Evolutionary conservation across 2,888 invertebrate genomes (phyloP).

Genomic region (Orthosia gothica): DNA sequence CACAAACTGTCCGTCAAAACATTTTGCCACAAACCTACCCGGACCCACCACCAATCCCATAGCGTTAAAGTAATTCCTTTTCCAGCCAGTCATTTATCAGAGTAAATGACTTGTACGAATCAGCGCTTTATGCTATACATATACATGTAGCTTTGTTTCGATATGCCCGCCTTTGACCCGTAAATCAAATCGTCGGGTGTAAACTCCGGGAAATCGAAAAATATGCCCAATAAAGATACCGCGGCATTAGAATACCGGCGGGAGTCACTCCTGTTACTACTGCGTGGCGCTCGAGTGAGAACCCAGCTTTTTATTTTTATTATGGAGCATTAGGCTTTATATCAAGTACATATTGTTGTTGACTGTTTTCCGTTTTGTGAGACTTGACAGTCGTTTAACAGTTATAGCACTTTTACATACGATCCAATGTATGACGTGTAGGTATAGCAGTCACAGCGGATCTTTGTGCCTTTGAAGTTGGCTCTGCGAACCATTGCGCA

Average conservation of each 20-base stretch:
- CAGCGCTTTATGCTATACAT: slow-evolving; percentile 20
- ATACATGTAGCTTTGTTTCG: slow-evolving; percentile 40
- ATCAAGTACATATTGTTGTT: slow-evolving; percentile 27
- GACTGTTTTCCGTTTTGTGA: slow-evolving; percentile 12
- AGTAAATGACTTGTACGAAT: slow-evolving; percentile 52
- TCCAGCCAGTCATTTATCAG: slow-evolving; percentile 48
- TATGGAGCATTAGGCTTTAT: slow-evolving; percentile 34
- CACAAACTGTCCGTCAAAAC: slow-evolving; percentile 7
- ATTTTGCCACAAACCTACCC: slow-evolving; percentile 4
- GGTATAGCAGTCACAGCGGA: too few species aligned
- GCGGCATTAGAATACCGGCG: slow-evolving; percentile 67
- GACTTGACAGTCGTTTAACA: background rate
- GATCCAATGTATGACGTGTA: background rate
- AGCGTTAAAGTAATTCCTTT: slow-evolving; percentile 31
- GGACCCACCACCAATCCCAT: background rate
- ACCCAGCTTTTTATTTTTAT: slow-evolving; percentile 49
- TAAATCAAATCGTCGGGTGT: slow-evolving; percentile 78
- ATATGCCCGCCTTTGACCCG: slow-evolving; percentile 62
- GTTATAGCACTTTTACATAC: slow-evolving; percentile 1
- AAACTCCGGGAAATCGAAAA: slow-evolving; percentile 79
- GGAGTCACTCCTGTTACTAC: slow-evolving; percentile 61
- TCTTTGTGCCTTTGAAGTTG: too few species aligned
- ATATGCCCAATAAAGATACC: slow-evolving; percentile 80
- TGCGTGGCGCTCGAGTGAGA: slow-evolving; percentile 51
- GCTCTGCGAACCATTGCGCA: too few species aligned